phyloP scores from a whole-genome alignment of 1,140 invertebrate genomes.

The Hyphantria cunea region DNA sequence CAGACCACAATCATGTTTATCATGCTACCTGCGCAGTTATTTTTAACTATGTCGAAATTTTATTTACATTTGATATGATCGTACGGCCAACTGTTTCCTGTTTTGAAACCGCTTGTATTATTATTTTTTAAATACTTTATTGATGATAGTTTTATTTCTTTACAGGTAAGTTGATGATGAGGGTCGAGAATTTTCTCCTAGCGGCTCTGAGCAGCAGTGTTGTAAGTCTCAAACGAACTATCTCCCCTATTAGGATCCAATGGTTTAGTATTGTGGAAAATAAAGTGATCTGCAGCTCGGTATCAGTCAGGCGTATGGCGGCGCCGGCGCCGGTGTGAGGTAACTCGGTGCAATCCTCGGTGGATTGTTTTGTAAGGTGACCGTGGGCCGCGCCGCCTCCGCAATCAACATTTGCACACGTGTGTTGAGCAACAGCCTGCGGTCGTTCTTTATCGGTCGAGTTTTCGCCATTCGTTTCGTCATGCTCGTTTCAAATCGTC shows the following conservation, averaged over 20 bases:
- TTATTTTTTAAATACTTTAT: too few relatives aligned
- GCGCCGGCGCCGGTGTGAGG: not conserved
- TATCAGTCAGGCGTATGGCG: too few relatives aligned
- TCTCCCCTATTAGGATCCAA: not conserved
- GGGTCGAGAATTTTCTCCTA: not conserved
- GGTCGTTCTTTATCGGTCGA: not conserved
- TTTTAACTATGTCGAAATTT: too few relatives aligned
- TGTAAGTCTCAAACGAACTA: slow-evolving; percentile 14
- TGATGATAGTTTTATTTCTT: slow-evolving; percentile 1
- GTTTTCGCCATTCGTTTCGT: slow-evolving; percentile 1
- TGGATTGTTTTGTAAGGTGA: slow-evolving; percentile 3
- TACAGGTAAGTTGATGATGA: slow-evolving; percentile 17
- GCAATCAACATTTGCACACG: slow-evolving; percentile 1
- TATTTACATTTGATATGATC: not conserved
- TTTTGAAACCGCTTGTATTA: not conserved
- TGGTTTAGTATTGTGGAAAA: not conserved
- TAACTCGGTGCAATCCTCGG: slow-evolving; percentile 2
- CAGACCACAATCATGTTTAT: not conserved
- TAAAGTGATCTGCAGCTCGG: too few relatives aligned
- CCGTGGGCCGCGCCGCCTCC: slow-evolving; percentile 1
- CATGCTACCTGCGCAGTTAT: too few relatives aligned
- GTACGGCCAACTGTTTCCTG: not conserved
- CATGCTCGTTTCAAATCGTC: not conserved
- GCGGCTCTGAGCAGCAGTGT: not conserved
- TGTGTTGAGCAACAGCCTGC: slow-evolving; percentile 1